Evolutionary conservation across 2,113 vertebrate genomes (phyloP).

Genomic region (Passer domesticus): DNA sequence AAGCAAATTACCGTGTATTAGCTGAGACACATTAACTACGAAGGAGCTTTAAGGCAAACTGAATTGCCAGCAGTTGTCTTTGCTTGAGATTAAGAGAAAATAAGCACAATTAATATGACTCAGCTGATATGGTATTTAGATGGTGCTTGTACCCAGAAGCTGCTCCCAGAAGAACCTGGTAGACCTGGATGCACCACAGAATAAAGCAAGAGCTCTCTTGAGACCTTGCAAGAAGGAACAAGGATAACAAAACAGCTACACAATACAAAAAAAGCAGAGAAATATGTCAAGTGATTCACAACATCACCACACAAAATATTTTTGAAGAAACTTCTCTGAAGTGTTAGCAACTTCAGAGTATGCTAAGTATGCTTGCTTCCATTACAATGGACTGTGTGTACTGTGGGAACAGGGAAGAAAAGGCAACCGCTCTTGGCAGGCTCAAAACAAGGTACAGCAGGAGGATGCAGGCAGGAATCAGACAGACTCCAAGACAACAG

Average conservation of each 20-base stretch:
- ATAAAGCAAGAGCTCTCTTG: not conserved
- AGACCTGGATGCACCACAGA: not conserved
- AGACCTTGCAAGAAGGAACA: not conserved
- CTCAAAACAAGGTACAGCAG: not conserved
- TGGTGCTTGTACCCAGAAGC: not conserved
- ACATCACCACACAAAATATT: not conserved
- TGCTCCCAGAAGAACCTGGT: not conserved
- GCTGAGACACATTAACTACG: not conserved
- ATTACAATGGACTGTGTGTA: not conserved
- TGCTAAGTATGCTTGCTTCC: not conserved
- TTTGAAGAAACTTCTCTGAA: not conserved
- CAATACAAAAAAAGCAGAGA: not conserved
- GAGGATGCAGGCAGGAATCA: not conserved
- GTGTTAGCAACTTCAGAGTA: not conserved
- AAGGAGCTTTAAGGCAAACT: not conserved
- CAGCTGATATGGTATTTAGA: not conserved
- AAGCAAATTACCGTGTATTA: not conserved
- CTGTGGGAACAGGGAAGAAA: not conserved
- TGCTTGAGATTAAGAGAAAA: slow-evolving; percentile 29
- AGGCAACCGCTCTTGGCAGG: not conserved
- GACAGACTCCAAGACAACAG: not conserved
- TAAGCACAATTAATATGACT: slow-evolving; percentile 20
- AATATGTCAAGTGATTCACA: not conserved
- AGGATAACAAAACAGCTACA: not conserved
- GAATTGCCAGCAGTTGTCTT: not conserved